Conservation (phyloP, 2,888 invertebrate genomes). For the Crioceris asparagi region DNA sequence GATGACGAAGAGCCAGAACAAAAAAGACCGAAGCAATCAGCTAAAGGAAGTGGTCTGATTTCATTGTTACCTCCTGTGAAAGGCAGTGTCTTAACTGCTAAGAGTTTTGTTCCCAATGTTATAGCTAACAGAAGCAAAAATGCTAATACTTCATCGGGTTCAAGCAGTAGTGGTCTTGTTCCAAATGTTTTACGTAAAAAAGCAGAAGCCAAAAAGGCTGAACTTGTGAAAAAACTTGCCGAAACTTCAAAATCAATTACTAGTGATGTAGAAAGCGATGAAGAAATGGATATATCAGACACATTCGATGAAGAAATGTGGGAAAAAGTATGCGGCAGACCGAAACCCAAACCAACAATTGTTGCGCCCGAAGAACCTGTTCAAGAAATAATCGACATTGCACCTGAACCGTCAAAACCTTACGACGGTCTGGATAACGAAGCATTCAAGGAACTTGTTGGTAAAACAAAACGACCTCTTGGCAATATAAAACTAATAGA, state of each 20-base stretch:
- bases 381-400: conserved; percentile 36
- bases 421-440: conserved; percentile 42
- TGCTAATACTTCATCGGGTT: conserved; percentile 4
- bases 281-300: conserved; percentile 33
- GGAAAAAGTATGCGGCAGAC: conserved; percentile 39
- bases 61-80: conserved; percentile 28
- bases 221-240: conserved; percentile 10
- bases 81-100: conserved; percentile 21
- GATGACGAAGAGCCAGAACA: conserved; percentile 19
- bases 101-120: conserved; percentile 26
- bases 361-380: conserved; percentile 38
- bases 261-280: conserved; percentile 26
- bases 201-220: conserved; percentile 15
- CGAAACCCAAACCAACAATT: conserved; percentile 38
- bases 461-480: conserved; percentile 50
- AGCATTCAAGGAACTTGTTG: conserved; percentile 57
- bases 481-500: conserved; percentile 69
- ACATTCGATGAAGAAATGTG: conserved; percentile 38
- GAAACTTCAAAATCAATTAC: not conserved
- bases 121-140: conserved; percentile 17
- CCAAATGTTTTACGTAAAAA: conserved; percentile 17
- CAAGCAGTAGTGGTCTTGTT: conserved; percentile 6
- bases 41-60: conserved; percentile 25
- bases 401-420: conserved; percentile 38
- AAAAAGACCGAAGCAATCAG: conserved; percentile 21